phyloP scores from a whole-genome alignment of 2,888 invertebrate species.

The Melanchra persicariae region DNA sequence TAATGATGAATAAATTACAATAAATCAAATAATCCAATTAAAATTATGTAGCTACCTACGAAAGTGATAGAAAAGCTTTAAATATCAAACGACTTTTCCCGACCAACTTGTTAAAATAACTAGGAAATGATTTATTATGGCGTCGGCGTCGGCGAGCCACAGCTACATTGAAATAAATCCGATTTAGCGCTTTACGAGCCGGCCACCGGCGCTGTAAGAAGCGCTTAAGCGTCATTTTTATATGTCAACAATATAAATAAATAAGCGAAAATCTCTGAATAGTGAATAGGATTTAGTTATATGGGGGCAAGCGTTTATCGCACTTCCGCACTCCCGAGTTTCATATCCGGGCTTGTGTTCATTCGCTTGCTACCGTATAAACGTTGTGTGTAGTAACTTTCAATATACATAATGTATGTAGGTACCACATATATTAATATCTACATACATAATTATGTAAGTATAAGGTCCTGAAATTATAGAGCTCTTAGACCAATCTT shows the following conservation, averaged over 20 bases:
- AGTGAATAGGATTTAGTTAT: slow-evolving; percentile 37
- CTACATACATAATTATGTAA: not conserved
- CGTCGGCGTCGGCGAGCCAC: slow-evolving; percentile 39
- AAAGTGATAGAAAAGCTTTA: slow-evolving; percentile 44
- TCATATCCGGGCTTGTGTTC: slow-evolving; percentile 33
- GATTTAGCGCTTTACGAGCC: slow-evolving; percentile 45
- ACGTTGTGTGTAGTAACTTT: not conserved
- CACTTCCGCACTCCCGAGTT: slow-evolving; percentile 42
- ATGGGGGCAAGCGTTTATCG: slow-evolving; percentile 45
- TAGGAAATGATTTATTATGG: slow-evolving; percentile 58
- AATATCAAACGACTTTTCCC: slow-evolving; percentile 49
- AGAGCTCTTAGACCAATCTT: not conserved
- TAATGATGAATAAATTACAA: slow-evolving; percentile 54
- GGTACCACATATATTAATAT: not conserved
- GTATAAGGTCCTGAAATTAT: not conserved
- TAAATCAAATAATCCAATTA: slow-evolving; percentile 55
- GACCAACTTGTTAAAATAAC: slow-evolving; percentile 52
- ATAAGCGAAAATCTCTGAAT: slow-evolving; percentile 39
- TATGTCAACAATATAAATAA: slow-evolving; percentile 35
- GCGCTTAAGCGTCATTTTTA: slow-evolving; percentile 40
- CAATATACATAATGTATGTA: not conserved
- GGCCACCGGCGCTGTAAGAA: slow-evolving; percentile 40
- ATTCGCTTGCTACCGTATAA: slow-evolving; percentile 12
- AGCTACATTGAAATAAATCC: slow-evolving; percentile 55
- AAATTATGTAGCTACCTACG: slow-evolving; percentile 27